Conservation (phyloP, 2,113 vertebrate species). For the Sporophila hypoxantha region DNA sequence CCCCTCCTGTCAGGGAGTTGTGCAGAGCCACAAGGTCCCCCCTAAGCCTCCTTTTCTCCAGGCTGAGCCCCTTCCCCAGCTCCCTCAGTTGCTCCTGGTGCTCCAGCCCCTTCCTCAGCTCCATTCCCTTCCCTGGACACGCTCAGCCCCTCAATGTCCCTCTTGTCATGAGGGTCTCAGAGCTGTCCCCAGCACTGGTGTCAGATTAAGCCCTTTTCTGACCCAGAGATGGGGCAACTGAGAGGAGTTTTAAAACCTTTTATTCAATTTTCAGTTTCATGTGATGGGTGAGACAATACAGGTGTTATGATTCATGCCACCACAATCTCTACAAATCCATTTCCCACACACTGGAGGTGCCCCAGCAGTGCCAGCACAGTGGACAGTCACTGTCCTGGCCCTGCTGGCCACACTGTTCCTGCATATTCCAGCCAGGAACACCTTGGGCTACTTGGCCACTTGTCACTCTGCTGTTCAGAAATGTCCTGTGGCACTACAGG, state of each 20-base stretch:
- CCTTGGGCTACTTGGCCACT: not conserved
- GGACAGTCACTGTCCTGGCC: not conserved
- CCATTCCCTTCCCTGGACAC: fast-evolving
- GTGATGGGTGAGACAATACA: no score
- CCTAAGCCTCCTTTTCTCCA: not conserved
- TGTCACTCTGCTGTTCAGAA: not conserved
- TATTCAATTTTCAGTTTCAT: no score
- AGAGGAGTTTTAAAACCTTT: no score
- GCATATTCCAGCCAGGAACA: not conserved
- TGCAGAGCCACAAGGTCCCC: not conserved
- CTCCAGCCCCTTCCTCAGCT: not conserved
- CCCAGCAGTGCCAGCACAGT: not conserved
- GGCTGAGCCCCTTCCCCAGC: not conserved
- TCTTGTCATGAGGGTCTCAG: not conserved
- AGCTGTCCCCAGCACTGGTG: not conserved
- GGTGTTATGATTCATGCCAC: no score
- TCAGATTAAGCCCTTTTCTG: no score
- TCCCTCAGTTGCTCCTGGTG: fast-evolving
- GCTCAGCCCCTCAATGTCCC: not conserved
- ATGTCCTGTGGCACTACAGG: not conserved
- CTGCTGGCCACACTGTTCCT: not conserved
- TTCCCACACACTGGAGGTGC: no score
- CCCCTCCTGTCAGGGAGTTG: not conserved
- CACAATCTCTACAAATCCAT: no score
- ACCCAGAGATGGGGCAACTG: no score